A percentile compares a stretch with the other conserved stretches of the same genome.
These are phyloP conservation scores for Sebastes hubbsi DNA, from an alignment of 2,797 vertebrate genomes.

Conservation along the genomic window DNA sequence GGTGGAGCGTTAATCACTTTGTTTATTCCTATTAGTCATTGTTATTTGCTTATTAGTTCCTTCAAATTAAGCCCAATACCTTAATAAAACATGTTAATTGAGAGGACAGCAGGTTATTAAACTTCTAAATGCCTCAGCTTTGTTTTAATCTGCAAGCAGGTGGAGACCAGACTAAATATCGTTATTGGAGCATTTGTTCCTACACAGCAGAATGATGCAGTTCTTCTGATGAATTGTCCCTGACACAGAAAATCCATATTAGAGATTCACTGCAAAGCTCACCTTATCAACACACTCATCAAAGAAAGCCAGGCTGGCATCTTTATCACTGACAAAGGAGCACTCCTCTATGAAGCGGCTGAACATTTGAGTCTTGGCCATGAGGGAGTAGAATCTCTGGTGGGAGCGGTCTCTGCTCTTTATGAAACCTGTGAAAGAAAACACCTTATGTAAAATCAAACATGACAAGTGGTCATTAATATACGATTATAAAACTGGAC, in stretches of 20 bases:
- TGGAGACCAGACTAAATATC: background rate
- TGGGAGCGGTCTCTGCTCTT: constrained; percentile 97
- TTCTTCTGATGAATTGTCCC: constrained; percentile 11
- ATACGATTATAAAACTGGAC: constrained; percentile 16
- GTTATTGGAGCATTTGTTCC: constrained; percentile 9
- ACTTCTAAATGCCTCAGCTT: constrained; percentile 5
- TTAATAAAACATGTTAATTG: constrained; percentile 19
- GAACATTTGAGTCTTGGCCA: constrained; percentile 99
- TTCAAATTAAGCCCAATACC: constrained; percentile 26
- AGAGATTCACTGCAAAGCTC: constrained; percentile 61
- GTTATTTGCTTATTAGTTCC: constrained; percentile 41
- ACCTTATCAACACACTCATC: constrained; percentile 99
- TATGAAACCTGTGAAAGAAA: constrained; percentile 87
- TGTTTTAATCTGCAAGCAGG: background rate
- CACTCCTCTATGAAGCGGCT: constrained; percentile 99
- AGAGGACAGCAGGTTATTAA: constrained; percentile 35
- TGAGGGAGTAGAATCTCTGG: constrained; percentile 97
- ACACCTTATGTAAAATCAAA: background rate
- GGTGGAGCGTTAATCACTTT: constrained; percentile 24
- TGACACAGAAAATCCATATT: constrained; percentile 22
- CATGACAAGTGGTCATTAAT: constrained; percentile 8
- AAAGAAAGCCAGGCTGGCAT: constrained; percentile 97
- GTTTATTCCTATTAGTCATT: constrained; percentile 35
- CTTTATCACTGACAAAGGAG: constrained; percentile 99
- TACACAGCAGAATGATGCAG: background rate